phyloP scores from a whole-genome alignment of 1,140 invertebrate species.

The Bradynema listronoti region DNA sequence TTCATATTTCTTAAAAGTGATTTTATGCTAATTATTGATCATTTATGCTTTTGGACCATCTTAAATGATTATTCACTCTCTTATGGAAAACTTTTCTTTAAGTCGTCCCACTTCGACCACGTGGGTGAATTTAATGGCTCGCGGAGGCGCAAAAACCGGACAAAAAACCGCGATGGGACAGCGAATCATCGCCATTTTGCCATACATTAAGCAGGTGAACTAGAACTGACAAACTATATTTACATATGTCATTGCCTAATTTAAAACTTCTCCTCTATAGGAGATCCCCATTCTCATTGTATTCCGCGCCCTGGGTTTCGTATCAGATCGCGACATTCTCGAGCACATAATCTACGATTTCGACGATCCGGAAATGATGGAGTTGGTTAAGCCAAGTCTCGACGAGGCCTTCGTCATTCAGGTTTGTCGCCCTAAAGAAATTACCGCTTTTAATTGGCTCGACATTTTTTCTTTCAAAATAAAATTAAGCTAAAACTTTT shows the following conservation, averaged over 20 bases:
- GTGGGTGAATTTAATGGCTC: constrained; percentile 98
- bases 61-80: too few relatives aligned
- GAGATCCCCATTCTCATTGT: constrained; percentile 99
- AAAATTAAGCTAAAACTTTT: constrained; percentile 62
- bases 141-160: constrained; percentile 66
- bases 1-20: too few relatives aligned
- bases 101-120: constrained; percentile 86
- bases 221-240: too few relatives aligned
- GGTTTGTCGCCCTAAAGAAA: too few relatives aligned
- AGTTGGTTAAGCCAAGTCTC: constrained; percentile 95
- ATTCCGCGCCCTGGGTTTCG: constrained; percentile 88
- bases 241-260: constrained; percentile 4
- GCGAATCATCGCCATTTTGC: constrained; percentile 89
- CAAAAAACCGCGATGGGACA: constrained; percentile 92
- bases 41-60: too few relatives aligned
- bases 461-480: constrained; percentile 5
- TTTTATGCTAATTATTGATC: too few relatives aligned
- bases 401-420: constrained; percentile 96
- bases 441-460: background rate
- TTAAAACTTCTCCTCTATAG: constrained; percentile 58
- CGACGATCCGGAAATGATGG: constrained; percentile 91
- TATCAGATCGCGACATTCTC: constrained; percentile 93
- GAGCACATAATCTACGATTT: constrained; percentile 95
- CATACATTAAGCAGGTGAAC: constrained; percentile 87
- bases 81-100: constrained; percentile 12